A percentile compares a stretch with the other conserved stretches of the same genome.
phyloP scores from a whole-genome alignment of 2,888 invertebrate genomes.

The Lysandra coridon region DNA sequence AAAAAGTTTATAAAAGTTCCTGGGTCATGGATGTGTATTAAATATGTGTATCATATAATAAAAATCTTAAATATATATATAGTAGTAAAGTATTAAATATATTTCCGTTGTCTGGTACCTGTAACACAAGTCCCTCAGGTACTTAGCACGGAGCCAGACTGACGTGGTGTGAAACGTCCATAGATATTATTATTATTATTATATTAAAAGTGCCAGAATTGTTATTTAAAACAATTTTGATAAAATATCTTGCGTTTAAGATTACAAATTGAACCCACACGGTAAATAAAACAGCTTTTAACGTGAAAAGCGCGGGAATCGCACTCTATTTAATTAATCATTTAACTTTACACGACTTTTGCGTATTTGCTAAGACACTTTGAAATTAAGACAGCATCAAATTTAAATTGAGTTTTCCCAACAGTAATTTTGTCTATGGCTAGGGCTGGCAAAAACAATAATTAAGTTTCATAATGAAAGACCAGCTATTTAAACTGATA shows the following conservation, averaged over 20 bases:
- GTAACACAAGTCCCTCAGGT: no score
- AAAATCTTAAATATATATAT: no score
- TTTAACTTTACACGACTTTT: constrained; percentile 48
- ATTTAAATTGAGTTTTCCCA: constrained; percentile 70
- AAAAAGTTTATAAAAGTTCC: no score
- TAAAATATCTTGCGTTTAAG: neutral
- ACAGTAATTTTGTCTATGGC: constrained; percentile 60
- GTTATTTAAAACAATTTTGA: neutral
- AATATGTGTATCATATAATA: no score
- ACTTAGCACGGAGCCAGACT: no score
- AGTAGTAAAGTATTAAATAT: no score
- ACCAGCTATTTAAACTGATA: constrained; percentile 43
- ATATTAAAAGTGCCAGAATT: neutral
- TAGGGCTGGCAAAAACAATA: constrained; percentile 66
- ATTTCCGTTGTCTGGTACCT: no score
- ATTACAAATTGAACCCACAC: neutral
- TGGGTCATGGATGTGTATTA: no score
- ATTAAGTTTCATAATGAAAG: constrained; percentile 55
- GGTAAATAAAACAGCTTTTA: constrained; percentile 9
- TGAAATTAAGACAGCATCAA: constrained; percentile 60
- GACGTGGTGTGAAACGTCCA: no score
- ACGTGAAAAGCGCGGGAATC: neutral
- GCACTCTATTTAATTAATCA: constrained; percentile 53
- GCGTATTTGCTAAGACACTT: constrained; percentile 50
- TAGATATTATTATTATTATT: no score